Evolutionary conservation across 2,113 vertebrate species (phyloP).

Genomic region (Prunella fulvescens): DNA sequence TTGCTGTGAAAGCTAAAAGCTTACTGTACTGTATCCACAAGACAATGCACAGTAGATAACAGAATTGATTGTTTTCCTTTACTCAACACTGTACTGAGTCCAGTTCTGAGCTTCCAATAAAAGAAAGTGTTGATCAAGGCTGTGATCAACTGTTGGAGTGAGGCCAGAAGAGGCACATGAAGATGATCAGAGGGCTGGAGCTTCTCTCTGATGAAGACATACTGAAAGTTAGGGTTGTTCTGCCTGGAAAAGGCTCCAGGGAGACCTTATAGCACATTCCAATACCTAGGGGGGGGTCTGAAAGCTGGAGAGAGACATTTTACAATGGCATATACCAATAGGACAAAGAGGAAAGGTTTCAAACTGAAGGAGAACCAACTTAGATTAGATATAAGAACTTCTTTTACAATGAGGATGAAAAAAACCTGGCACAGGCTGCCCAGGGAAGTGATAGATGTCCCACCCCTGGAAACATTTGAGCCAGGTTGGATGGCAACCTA

Average conservation of each 20-base stretch:
- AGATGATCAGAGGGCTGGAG: not conserved
- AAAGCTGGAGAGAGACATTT: not conserved
- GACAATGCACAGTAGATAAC: not conserved
- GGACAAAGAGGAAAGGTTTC: not conserved
- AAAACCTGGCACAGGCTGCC: not conserved
- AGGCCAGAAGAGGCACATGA: not conserved
- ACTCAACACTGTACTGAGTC: not conserved
- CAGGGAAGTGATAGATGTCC: not conserved
- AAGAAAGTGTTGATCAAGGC: not conserved
- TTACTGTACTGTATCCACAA: not conserved
- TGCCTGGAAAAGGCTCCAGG: not conserved
- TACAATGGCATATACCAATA: accelerated
- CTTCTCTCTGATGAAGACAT: not conserved
- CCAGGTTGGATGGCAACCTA: not conserved
- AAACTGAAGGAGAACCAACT: not conserved
- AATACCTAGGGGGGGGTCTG: not conserved
- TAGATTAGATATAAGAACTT: not conserved
- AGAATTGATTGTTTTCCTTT: not conserved
- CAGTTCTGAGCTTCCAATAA: not conserved
- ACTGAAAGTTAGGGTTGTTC: not conserved
- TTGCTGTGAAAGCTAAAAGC: not conserved
- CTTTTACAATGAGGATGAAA: not conserved
- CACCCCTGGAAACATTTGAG: not conserved
- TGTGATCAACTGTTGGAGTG: not conserved
- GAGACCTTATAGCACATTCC: not conserved